Percentiles rank a stretch among this genome's conserved stretches.
phyloP scores from a whole-genome alignment of 2,113 vertebrate species.

The Lontra canadensis region DNA sequence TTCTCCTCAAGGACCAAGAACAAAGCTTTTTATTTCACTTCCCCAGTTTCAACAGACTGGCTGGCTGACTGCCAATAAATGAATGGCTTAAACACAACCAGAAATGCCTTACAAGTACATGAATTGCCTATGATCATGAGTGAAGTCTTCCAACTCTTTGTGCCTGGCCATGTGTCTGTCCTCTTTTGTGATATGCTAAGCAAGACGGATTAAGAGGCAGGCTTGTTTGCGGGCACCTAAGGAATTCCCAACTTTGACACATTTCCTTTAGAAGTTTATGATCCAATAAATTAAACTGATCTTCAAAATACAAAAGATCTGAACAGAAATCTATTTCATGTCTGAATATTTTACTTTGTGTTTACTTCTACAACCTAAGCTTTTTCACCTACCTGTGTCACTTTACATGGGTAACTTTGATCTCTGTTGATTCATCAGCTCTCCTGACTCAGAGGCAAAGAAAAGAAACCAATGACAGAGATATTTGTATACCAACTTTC shows the following conservation, averaged over 20 bases:
- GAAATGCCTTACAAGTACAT: not conserved
- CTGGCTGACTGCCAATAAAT: not conserved
- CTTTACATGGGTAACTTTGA: not conserved
- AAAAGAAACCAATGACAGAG: not conserved
- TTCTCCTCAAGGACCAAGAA: not conserved
- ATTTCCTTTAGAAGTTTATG: constrained; percentile 41
- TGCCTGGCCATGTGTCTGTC: not conserved
- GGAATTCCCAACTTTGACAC: not conserved
- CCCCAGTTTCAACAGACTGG: not conserved
- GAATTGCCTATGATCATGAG: not conserved
- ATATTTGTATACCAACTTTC: constrained; percentile 10
- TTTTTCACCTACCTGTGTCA: constrained; percentile 11
- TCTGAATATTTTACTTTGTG: not conserved
- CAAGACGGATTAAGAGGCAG: not conserved
- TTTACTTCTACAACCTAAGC: not conserved
- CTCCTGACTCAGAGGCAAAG: not conserved
- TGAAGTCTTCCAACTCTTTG: not conserved
- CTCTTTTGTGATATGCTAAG: not conserved
- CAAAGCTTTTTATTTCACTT: not conserved
- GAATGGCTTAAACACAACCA: not conserved
- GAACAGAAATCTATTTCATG: constrained; percentile 12
- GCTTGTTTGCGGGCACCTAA: not conserved
- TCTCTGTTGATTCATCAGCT: constrained; percentile 27
- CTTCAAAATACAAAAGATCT: constrained; percentile 21
- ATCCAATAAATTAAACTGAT: constrained; percentile 40